phyloP scores from a whole-genome alignment of 2,113 vertebrate species.

The Miniopterus natalensis region DNA sequence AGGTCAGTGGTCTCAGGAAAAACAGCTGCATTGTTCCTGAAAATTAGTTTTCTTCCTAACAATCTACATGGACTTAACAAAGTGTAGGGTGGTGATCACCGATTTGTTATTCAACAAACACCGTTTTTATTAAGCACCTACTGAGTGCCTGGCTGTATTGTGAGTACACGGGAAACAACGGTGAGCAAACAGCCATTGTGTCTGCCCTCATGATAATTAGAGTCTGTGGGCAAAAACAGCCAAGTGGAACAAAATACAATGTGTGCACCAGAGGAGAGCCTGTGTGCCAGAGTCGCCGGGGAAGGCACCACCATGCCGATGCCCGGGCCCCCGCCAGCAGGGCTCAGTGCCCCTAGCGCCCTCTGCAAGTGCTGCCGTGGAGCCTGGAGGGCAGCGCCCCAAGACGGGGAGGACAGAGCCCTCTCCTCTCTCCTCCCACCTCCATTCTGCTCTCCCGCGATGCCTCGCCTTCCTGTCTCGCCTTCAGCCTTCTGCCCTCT shows the following conservation, averaged over 20 bases:
- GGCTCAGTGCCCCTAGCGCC: neutral
- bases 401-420: no score
- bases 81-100: neutral
- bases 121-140: neutral
- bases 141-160: neutral
- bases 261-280: neutral
- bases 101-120: neutral
- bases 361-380: neutral
- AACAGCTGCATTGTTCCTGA: neutral
- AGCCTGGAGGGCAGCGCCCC: neutral
- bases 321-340: neutral
- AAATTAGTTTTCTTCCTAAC: neutral
- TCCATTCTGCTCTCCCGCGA: neutral
- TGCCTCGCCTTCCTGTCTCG: neutral
- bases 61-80: neutral
- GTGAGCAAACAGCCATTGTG: neutral
- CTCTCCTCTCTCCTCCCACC: neutral
- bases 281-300: neutral
- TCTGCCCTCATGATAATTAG: neutral
- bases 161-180: neutral
- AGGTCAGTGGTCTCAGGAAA: neutral
- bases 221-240: neutral
- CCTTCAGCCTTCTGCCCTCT: neutral
- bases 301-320: neutral
- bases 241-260: neutral